A percentile compares a stretch with the other conserved stretches of the same genome.
Conservation (phyloP, 1,140 invertebrate genomes). For the Zaprionus ghesquierei region DNA sequence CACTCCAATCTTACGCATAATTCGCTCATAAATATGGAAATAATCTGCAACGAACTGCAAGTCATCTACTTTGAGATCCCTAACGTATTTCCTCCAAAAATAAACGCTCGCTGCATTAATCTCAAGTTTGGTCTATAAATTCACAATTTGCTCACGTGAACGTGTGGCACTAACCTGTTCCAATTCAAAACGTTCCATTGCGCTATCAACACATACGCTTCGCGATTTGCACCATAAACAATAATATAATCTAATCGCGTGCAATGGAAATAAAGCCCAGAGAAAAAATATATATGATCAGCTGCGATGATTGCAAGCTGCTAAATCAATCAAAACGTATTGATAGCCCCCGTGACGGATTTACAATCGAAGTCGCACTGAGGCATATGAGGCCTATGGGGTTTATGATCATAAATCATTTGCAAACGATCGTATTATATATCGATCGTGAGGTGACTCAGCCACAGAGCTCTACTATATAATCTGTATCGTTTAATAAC, state of each 20-base stretch:
- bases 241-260: constrained; percentile 56
- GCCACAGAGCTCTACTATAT: constrained; percentile 13
- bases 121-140: not conserved
- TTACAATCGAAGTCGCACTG: constrained; percentile 32
- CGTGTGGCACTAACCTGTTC: constrained; percentile 46
- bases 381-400: constrained; percentile 24
- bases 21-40: not conserved
- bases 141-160: not conserved
- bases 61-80: not conserved
- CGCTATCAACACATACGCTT: constrained; percentile 14
- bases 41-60: not conserved
- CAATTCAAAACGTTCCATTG: not conserved
- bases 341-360: constrained; percentile 66
- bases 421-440: constrained; percentile 5
- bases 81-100: not conserved
- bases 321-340: constrained; percentile 65
- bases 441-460: constrained; percentile 24
- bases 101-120: not conserved
- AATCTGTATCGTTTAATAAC: constrained; percentile 59
- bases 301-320: constrained; percentile 49
- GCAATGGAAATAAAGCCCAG: constrained; percentile 15
- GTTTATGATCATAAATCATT: constrained; percentile 33
- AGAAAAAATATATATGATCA: constrained; percentile 59
- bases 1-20: not conserved
- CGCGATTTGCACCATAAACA: constrained; percentile 49